Percentiles rank a stretch among this genome's conserved stretches.
Conservation (phyloP, 2,113 vertebrate species). For the Cyprinodon brontotheroides region DNA sequence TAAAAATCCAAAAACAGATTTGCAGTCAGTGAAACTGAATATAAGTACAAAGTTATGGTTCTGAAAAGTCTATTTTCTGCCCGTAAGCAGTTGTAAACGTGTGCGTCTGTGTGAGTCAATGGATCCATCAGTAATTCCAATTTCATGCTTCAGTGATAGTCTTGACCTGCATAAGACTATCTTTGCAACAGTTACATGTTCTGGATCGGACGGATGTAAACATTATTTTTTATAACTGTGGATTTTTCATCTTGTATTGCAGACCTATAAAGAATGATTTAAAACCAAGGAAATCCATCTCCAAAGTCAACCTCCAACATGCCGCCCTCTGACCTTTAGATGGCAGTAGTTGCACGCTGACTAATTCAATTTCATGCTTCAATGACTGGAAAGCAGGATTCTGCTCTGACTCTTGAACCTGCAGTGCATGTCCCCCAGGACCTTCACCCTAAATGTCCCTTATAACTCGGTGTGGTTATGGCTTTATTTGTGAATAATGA, state of each 20-base stretch:
- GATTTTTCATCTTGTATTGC: not conserved
- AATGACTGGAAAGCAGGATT: constrained; percentile 38
- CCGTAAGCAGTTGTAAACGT: not conserved
- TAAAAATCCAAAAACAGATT: not conserved
- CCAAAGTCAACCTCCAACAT: not conserved
- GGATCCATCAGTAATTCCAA: constrained; percentile 63
- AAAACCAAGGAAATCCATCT: constrained; percentile 2
- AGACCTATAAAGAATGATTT: constrained; percentile 3
- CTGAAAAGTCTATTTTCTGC: not conserved
- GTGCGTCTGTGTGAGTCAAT: constrained; percentile 39
- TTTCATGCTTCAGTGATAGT: constrained; percentile 54
- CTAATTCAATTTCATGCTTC: constrained; percentile 67
- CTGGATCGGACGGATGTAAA: not conserved
- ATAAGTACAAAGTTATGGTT: constrained; percentile 1
- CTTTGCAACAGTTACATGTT: constrained; percentile 24
- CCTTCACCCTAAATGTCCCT: constrained; percentile 20
- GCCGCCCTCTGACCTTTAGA: constrained; percentile 60
- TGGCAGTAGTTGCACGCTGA: constrained; percentile 67
- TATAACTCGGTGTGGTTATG: not conserved
- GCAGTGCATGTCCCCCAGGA: constrained; percentile 23
- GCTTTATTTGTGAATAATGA: not conserved
- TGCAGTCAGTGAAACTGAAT: constrained; percentile 6
- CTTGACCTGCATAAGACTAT: constrained; percentile 8
- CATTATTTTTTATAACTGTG: constrained; percentile 1
- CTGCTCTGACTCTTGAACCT: constrained; percentile 34